Conservation (phyloP, 2,888 invertebrate genomes). For the Drosophila quinaria region DNA sequence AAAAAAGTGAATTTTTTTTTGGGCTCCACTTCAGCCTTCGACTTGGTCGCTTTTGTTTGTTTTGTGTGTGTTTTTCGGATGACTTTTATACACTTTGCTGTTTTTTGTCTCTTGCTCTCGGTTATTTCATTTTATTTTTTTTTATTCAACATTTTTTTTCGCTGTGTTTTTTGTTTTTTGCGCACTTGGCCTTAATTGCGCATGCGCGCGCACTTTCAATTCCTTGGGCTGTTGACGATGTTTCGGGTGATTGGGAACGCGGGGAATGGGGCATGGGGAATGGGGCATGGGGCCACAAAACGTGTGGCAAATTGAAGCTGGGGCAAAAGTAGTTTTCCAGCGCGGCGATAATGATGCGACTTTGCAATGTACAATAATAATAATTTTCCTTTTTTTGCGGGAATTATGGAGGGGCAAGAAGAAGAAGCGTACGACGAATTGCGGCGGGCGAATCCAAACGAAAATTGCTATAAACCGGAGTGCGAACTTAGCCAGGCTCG, state of each 20-base stretch:
- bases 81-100: slow-evolving; percentile 47
- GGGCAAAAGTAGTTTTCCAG: slow-evolving; percentile 60
- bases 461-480: slow-evolving; percentile 56
- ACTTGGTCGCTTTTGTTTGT: slow-evolving; percentile 43
- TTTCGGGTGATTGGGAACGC: slow-evolving; percentile 20
- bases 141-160: slow-evolving; percentile 20
- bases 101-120: slow-evolving; percentile 30
- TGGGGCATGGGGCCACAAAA: slow-evolving; percentile 4
- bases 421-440: slow-evolving; percentile 4
- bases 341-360: slow-evolving; percentile 55
- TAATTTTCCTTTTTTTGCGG: slow-evolving; percentile 39
- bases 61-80: slow-evolving; percentile 27
- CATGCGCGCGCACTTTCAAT: slow-evolving; percentile 78
- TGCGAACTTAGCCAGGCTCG: slow-evolving; percentile 18
- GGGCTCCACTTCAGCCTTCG: slow-evolving; percentile 68
- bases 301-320: slow-evolving; percentile 72
- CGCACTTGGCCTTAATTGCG: slow-evolving; percentile 81
- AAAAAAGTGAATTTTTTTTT: slow-evolving; percentile 66
- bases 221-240: slow-evolving; percentile 62
- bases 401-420: not conserved
- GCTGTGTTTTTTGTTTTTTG: slow-evolving; percentile 35
- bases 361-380: slow-evolving; percentile 44
- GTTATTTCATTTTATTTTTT: slow-evolving; percentile 24
- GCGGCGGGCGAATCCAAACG: slow-evolving; percentile 54
- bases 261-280: not conserved